Percentiles rank a stretch among this genome's conserved stretches.
Conservation (phyloP, 92 coral and sea anemone genomes). For the Phymanthus crucifer region DNA sequence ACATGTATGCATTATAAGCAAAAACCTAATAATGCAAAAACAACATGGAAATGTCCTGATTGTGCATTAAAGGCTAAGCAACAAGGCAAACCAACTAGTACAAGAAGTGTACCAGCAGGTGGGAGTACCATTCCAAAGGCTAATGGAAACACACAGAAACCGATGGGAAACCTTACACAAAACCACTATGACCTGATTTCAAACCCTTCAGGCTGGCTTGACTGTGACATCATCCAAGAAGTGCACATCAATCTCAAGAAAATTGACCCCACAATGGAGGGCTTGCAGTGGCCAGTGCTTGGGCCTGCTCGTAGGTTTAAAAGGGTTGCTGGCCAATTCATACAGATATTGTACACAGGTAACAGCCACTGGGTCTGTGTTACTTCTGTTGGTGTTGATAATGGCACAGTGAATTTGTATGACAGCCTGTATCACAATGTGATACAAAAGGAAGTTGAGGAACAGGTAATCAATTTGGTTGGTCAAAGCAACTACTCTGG, state of each 20-base stretch:
- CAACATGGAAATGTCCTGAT: constrained; percentile 30
- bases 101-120: not conserved
- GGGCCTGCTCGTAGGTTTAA: constrained; percentile 20
- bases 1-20: constrained; percentile 38
- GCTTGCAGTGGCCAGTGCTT: not conserved
- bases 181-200: constrained; percentile 25
- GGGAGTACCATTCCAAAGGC: not conserved
- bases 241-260: constrained; percentile 17
- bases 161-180: constrained; percentile 7
- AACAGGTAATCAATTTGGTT: not conserved
- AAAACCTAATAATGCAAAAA: constrained; percentile 39
- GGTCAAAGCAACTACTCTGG: no score
- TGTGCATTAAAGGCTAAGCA: not conserved
- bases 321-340: constrained; percentile 32
- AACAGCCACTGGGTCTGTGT: constrained; percentile 52
- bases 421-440: constrained; percentile 52
- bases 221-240: constrained; percentile 25
- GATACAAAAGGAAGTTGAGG: constrained; percentile 34
- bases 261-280: not conserved
- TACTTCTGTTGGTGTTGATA: constrained; percentile 39
- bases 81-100: not conserved
- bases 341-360: constrained; percentile 48
- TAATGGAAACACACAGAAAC: not conserved
- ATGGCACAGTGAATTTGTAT: constrained; percentile 34
- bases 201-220: constrained; percentile 36